phyloP scores from a whole-genome alignment of 2,888 invertebrate genomes.

The Thereva nobilitata region DNA sequence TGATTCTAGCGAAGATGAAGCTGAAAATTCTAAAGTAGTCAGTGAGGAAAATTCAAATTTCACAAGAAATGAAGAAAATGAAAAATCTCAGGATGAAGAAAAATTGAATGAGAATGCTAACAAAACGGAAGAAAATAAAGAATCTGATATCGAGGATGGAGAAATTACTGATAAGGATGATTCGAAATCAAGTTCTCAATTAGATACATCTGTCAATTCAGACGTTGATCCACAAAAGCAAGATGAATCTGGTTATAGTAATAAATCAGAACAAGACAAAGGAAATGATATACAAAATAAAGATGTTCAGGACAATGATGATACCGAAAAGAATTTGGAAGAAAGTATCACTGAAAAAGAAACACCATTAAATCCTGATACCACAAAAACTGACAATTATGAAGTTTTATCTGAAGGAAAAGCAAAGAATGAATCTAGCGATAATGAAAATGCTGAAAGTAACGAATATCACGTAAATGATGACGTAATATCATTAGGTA shows the following conservation, averaged over 20 bases:
- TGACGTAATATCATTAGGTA: constrained; percentile 56
- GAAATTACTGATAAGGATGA: constrained; percentile 40
- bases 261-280: constrained; percentile 55
- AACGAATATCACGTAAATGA: constrained; percentile 53
- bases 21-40: not conserved
- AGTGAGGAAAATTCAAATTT: not conserved
- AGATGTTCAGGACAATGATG: constrained; percentile 59
- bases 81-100: not conserved
- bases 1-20: constrained; percentile 58
- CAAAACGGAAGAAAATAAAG: constrained; percentile 12
- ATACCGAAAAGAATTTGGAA: constrained; percentile 4
- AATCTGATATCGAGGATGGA: constrained; percentile 36
- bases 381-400: too few relatives aligned
- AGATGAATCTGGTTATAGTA: constrained; percentile 48
- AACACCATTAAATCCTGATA: too few relatives aligned
- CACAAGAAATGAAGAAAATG: not conserved
- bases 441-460: constrained; percentile 23
- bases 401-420: constrained; percentile 7
- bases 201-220: not conserved
- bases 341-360: not conserved
- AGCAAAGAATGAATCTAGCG: constrained; percentile 14
- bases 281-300: constrained; percentile 60
- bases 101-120: constrained; percentile 13
- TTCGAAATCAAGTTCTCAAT: not conserved
- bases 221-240: constrained; percentile 4